Base-by-base conservation (phyloP, 2,888 invertebrate genomes). In the Troglohyphantes excavatus region DNA sequence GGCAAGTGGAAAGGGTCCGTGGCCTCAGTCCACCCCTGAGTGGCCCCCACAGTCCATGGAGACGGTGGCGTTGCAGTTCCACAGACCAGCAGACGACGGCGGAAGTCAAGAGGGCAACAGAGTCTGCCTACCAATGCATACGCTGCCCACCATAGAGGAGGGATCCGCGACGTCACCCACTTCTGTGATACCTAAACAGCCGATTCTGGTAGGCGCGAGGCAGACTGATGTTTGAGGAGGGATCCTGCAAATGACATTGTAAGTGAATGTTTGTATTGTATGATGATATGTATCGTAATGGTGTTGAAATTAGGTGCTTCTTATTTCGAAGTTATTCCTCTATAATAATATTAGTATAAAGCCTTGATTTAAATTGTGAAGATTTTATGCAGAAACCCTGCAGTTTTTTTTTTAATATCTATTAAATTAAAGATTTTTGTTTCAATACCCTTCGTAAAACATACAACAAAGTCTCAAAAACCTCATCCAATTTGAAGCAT, bases 131-230 rank as follows among this genome's bases (percentile, higher is more conserved):
- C 88, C 88, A 2, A 67, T 88, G 82, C 82, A 82, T 23, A 82
- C 88, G 19, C 63, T 88, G 70, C 88, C 88, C 27, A 88, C 88
- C 1, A 88, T 88, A 11, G 88, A 88, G 21, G 88, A 88, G 59
- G 65, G 75, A 21, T 65, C 88, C 0, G n/a, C 87, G 9, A 46
- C 87, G 7, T 81, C 87, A 2, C 81, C 81, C 6, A 46, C 81
- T 19, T 59, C 81, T 87, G 88, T 88, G 88, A 88, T 88, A 88
- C 53, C 88, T 13, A 88, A 88, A 29, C 88, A 88, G 33, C 73
- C 81, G 17, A 29, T 82, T 0, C n/a, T 68, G 11, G 61, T 73
- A 2, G 39, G 75, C 2, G 85, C 85, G 2, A 67, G 88, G 43
- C 88, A 88, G 61, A 88, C 88, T 7, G 88, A 88, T 27, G 88